A percentile compares a stretch with the other conserved stretches of the same genome.
These are phyloP conservation scores for Engraulis encrasicolus DNA, from an alignment of 2,113 vertebrate genomes.

Conservation along the genomic window DNA sequence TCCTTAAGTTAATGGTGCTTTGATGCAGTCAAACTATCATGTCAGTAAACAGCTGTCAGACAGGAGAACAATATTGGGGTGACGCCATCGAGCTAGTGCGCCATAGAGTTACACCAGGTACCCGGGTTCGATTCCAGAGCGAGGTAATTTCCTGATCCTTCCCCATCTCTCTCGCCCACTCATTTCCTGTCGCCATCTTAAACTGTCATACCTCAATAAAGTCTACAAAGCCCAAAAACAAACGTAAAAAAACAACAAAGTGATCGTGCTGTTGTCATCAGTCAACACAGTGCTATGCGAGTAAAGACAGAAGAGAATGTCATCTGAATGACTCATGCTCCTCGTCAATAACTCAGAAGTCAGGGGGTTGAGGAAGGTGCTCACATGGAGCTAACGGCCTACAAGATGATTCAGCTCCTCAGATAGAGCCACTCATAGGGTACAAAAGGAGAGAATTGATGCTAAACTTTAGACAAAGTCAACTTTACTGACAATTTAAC, in stretches of 20 bases:
- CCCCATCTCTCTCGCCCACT: no score
- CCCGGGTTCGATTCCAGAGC: no score
- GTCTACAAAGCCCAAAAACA: no score
- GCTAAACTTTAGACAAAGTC: no score
- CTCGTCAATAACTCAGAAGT: background rate
- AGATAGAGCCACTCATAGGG: background rate
- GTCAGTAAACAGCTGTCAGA: background rate
- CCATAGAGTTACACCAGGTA: no score
- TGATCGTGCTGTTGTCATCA: background rate
- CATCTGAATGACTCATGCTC: background rate
- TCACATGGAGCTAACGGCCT: background rate
- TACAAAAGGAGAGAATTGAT: background rate
- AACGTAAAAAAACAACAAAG: no score
- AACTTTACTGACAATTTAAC: no score
- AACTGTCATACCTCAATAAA: no score
- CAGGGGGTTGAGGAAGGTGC: background rate
- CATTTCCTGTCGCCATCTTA: no score
- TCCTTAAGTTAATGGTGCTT: no score
- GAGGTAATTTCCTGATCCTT: no score
- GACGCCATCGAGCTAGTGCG: no score
- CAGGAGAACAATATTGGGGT: background rate
- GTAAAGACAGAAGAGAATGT: background rate
- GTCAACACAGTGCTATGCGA: background rate
- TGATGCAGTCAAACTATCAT: background rate
- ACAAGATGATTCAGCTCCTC: background rate